Base-by-base conservation (phyloP, 2,797 vertebrate species). In the Microtus obscurus region DNA sequence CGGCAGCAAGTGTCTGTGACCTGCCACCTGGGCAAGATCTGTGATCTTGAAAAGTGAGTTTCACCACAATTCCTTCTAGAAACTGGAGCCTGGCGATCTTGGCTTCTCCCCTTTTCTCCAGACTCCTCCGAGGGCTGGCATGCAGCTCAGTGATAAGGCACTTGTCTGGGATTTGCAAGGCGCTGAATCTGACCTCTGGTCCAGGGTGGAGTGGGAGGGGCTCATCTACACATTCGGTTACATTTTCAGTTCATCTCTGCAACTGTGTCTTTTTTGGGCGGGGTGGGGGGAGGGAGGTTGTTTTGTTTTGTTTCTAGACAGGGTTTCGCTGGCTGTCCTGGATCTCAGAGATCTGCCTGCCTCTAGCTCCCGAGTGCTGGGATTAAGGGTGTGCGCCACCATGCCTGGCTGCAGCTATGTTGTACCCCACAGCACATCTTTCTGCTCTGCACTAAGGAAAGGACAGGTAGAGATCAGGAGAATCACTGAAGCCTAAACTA, bases 61-160 rank as follows among this genome's bases (percentile, higher is more conserved):
- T 74, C 69, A 90, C 40, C 51, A 21, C 77, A 34, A n/a, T 93
- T 95, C 73, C 61, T 67, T 89, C 90, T 81, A 69, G 48, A 96
- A 90, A 79, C 29, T 61, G 93, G 67, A 86, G 37, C 40, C 81
- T 40, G 56, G 76, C 25, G 5, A 9, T 9, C 12, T 89, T 87
- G 71, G 21, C 51, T 37, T 29, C 65, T 17, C 45, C n/a, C 29
- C 34, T 21, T 77, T 14, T 71, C 31, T 79, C 71, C 69, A 83
- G 14, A 87, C 31, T 37, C 87, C 73, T 34, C 14, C 14, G 23
- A 6, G 40, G 74, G 5, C 87, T 48, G 40, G 71, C 12, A 4
- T 76, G 40, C 9, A 51, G 87, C 73, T 61, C 40, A 48, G 40
- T 61, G 86, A 31, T 88, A 59, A 59, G 45, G 40, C 40, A 9